Base-by-base conservation (phyloP, 1,140 invertebrate genomes). In the Bradynema listronoti region DNA sequence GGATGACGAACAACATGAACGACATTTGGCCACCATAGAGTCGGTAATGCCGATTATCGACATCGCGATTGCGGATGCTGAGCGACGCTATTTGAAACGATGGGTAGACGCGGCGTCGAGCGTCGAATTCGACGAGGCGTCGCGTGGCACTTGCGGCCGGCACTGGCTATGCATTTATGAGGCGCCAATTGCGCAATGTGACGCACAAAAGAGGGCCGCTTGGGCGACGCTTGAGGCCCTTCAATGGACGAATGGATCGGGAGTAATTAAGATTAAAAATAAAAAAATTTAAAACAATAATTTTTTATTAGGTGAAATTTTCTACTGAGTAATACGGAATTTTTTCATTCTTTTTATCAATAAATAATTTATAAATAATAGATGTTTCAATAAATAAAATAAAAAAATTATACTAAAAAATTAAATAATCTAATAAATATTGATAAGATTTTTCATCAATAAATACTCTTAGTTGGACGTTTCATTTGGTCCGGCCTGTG, bases 151-250 rank as follows among this genome's bases (percentile, higher is more conserved):
- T 19, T 41, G 41, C 19, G 16, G 11, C 14, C 30, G 41, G 25
- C 27, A 71, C 14, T 72, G 70, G 70, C 64, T 72, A 7, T 32
- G 55, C 41, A 63, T 72, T n/a, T 33, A 53, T 25, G 57, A 36
- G 45, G 43, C 51, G 16, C 59, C 70, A 11, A 63, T 72, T 30
- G 50, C 53, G 7, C 57, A 72, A 46, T 72, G 70, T 24, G 54
- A 71, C 24, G 72, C 68, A 32, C 69, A 72, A 39, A 62, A 72
- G 14, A 16, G 33, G 1, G 72, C 72, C 11, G 69, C 69, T 16
- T 72, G 69, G 69, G 71, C 69, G 11, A 65, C 66, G 11, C 41
- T 72, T n/a, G 69, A 68, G 36, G 66, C 69, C 19, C 33, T 63
- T 3, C 42, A 70, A 41, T 70, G 68, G 68, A 72, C 70, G 24